A percentile compares a stretch with the other conserved stretches of the same genome.
Evolutionary conservation across 2,888 invertebrate species (phyloP).

Genomic region (Oithona nana): DNA sequence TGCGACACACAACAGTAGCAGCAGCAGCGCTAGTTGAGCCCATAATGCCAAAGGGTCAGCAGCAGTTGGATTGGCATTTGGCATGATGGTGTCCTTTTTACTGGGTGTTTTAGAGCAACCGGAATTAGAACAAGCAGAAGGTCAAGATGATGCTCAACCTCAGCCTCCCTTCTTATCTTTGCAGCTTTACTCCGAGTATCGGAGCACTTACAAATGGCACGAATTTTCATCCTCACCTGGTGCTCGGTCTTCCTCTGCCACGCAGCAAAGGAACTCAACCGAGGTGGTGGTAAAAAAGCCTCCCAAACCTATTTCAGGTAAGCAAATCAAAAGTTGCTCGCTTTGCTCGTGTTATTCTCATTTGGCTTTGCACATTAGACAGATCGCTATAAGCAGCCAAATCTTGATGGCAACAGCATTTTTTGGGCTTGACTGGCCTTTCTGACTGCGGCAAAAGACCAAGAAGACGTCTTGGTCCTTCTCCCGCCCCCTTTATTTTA

Average conservation of each 20-base stretch:
- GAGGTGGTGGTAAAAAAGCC: slow-evolving; percentile 38
- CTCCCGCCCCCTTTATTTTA: too few relatives aligned
- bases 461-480: background rate
- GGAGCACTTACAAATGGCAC: slow-evolving; percentile 89
- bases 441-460: background rate
- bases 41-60: too few relatives aligned
- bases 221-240: slow-evolving; percentile 35
- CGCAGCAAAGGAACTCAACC: slow-evolving; percentile 37
- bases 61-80: too few relatives aligned
- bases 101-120: too few relatives aligned
- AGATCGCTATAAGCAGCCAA: background rate
- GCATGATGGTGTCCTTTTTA: too few relatives aligned
- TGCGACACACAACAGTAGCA: too few relatives aligned
- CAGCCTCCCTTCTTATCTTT: too few relatives aligned
- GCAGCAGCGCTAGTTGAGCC: too few relatives aligned
- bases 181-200: slow-evolving; percentile 80
- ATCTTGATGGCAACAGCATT: background rate
- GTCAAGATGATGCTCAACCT: too few relatives aligned
- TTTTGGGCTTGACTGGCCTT: background rate
- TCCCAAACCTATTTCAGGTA: slow-evolving; percentile 29
- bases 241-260: background rate
- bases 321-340: too few relatives aligned
- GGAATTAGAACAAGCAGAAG: too few relatives aligned
- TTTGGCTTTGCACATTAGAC: background rate
- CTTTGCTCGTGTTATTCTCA: background rate